Conservation (phyloP, 2,797 vertebrate species). For the Scyliorhinus canicula region DNA sequence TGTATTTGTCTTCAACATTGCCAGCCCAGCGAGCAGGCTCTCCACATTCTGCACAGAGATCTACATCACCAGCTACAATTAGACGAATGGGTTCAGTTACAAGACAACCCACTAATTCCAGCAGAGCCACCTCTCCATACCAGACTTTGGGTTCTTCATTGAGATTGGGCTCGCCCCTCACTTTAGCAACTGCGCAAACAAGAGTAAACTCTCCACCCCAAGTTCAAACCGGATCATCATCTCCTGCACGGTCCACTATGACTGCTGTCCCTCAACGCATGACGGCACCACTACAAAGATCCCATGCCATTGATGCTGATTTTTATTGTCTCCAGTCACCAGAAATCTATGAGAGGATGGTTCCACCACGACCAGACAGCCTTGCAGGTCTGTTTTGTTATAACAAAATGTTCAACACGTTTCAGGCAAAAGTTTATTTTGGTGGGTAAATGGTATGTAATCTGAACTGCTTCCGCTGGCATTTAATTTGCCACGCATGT, state of each 20-base stretch:
- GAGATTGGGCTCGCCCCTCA: slow-evolving; percentile 77
- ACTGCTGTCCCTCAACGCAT: slow-evolving; percentile 86
- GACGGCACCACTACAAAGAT: slow-evolving; percentile 74
- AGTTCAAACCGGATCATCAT: slow-evolving; percentile 61
- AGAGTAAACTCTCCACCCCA: slow-evolving; percentile 62
- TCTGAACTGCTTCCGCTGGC: background rate
- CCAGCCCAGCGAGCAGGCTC: slow-evolving; percentile 73
- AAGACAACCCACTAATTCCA: slow-evolving; percentile 59
- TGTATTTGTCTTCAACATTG: slow-evolving; percentile 78
- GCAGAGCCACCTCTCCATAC: slow-evolving; percentile 66
- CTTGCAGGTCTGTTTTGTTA: slow-evolving; percentile 74
- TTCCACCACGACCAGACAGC: slow-evolving; percentile 82
- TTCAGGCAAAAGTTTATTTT: slow-evolving; percentile 23
- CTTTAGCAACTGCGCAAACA: slow-evolving; percentile 60
- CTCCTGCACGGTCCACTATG: slow-evolving; percentile 76
- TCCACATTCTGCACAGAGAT: slow-evolving; percentile 66
- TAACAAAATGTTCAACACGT: background rate
- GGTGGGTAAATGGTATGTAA: background rate
- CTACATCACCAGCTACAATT: slow-evolving; percentile 71
- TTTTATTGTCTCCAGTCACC: slow-evolving; percentile 82
- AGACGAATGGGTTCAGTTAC: slow-evolving; percentile 72
- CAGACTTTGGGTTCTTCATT: slow-evolving; percentile 54
- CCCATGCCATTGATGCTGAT: slow-evolving; percentile 68
- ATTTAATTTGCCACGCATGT: background rate
- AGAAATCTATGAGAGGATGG: slow-evolving; percentile 90